These are phyloP conservation scores for Urocynchramus pylzowi DNA, from an alignment of 2,113 vertebrate species.

Conservation along the genomic window DNA sequence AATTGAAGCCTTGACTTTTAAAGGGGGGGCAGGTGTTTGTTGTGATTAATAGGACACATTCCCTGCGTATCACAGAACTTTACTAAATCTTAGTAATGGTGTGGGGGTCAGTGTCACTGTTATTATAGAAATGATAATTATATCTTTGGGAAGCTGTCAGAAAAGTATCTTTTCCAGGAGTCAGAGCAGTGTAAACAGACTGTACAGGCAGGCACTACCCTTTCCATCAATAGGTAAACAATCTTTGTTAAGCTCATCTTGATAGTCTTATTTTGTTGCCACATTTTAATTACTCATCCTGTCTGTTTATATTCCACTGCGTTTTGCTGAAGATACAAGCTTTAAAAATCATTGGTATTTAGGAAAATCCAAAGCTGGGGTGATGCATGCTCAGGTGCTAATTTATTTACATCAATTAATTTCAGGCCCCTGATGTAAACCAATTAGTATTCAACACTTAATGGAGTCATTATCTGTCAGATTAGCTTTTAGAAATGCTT, in stretches of 20 bases:
- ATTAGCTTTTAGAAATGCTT: slow-evolving; percentile 89
- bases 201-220: slow-evolving; percentile 29
- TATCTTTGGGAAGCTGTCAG: slow-evolving; percentile 18
- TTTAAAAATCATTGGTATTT: slow-evolving; percentile 72
- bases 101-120: slow-evolving; percentile 1
- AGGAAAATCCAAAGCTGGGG: slow-evolving; percentile 73
- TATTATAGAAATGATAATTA: slow-evolving; percentile 31
- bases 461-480: slow-evolving; percentile 98
- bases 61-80: background rate
- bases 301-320: slow-evolving; percentile 60
- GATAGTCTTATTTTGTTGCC: slow-evolving; percentile 63
- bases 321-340: slow-evolving; percentile 64
- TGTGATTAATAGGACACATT: background rate
- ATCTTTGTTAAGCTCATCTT: slow-evolving; percentile 54
- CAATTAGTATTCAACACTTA: slow-evolving; percentile 93
- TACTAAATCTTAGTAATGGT: background rate
- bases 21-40: background rate
- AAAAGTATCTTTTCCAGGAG: slow-evolving; percentile 28
- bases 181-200: slow-evolving; percentile 30
- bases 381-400: slow-evolving; percentile 88
- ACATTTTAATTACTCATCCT: slow-evolving; percentile 70
- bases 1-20: background rate
- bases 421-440: slow-evolving; percentile 90
- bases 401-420: slow-evolving; percentile 98
- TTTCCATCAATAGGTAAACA: slow-evolving; percentile 50